Evolutionary conservation across 2,797 vertebrate genomes (phyloP).

Genomic region (Spinus olivaceus): DNA sequence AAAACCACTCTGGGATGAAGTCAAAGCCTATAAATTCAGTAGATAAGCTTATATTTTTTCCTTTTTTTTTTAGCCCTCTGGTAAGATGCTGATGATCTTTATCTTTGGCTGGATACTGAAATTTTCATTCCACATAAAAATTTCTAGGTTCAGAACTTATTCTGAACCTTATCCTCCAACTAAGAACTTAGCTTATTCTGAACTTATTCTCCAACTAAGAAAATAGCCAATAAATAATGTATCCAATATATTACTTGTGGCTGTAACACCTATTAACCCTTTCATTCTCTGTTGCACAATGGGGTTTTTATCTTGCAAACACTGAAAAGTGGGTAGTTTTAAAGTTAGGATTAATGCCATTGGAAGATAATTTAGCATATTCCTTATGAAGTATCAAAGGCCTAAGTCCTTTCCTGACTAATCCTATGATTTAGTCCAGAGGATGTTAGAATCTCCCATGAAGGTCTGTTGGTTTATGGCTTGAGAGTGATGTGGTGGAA

Average conservation of each 20-base stretch:
- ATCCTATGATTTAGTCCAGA: not conserved
- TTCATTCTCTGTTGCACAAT: not conserved
- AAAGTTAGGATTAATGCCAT: not conserved
- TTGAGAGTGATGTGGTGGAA: not conserved
- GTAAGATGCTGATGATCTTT: not conserved
- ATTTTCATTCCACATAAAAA: accelerated
- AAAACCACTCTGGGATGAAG: not conserved
- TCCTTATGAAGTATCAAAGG: not conserved
- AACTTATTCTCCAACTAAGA: not conserved
- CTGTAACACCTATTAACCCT: not conserved
- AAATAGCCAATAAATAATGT: not conserved
- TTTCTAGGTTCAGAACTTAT: not conserved
- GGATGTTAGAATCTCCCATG: not conserved
- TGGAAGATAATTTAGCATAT: not conserved
- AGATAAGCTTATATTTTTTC: not conserved
- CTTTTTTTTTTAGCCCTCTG: not conserved
- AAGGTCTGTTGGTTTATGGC: not conserved
- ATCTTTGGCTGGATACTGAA: not conserved
- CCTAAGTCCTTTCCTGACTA: not conserved
- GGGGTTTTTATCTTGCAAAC: not conserved
- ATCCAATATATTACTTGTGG: not conserved
- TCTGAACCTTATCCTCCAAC: not conserved
- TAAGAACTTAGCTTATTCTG: not conserved
- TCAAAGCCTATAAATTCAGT: not conserved
- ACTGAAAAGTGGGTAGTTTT: not conserved